Conservation (phyloP, 2,888 invertebrate species). For the Lasioglossum morio region DNA sequence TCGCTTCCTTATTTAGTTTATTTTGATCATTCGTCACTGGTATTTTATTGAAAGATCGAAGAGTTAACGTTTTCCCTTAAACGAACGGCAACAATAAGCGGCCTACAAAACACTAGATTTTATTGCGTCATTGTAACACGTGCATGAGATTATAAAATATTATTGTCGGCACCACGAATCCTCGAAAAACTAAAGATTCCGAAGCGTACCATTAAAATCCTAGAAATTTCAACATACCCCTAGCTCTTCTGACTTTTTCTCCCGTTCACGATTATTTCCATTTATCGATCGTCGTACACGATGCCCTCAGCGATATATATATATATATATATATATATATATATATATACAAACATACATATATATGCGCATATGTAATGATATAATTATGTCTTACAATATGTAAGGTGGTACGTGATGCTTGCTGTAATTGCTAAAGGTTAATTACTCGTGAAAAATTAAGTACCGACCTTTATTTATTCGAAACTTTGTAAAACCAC, state of each 20-base stretch:
- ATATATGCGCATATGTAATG: constrained; percentile 50
- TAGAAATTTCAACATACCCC: constrained; percentile 29
- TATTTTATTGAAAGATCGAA: constrained; percentile 15
- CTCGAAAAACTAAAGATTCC: constrained; percentile 50
- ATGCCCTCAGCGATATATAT: constrained; percentile 46
- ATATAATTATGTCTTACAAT: constrained; percentile 43
- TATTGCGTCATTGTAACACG: constrained; percentile 61
- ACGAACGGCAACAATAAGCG: constrained; percentile 22
- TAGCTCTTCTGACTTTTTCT: constrained; percentile 2
- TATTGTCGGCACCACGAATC: constrained; percentile 66
- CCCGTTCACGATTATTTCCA: constrained; percentile 30
- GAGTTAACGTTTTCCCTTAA: constrained; percentile 43
- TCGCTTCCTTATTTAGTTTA: not conserved
- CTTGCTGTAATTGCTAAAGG: no score
- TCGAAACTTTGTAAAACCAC: not conserved
- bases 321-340: constrained; percentile 50
- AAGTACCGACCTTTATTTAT: not conserved
- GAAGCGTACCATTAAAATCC: constrained; percentile 36
- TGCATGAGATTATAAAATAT: constrained; percentile 62
- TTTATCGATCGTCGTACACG: constrained; percentile 45
- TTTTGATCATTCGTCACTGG: not conserved
- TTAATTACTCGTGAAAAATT: not conserved
- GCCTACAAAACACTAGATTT: constrained; percentile 31
- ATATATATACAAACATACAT: constrained; percentile 50
- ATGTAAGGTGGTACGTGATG: not conserved